phyloP scores from a whole-genome alignment of 64 coral and sea anemone species.

The Montipora foliosa region DNA sequence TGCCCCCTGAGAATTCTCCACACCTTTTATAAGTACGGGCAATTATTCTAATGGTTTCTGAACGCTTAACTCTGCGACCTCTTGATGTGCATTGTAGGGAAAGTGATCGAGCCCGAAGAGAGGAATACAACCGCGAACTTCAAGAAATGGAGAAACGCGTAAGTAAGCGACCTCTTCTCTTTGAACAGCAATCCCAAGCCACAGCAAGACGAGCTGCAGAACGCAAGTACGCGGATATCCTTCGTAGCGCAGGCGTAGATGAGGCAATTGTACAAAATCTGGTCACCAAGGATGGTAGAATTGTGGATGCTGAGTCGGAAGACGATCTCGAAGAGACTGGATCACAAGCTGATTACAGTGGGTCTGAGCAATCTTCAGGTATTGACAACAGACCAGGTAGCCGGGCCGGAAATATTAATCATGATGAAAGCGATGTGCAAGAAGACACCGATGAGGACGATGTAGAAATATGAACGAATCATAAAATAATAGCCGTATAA shows the following conservation, averaged over 20 bases:
- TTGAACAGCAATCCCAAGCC: slow-evolving; percentile 92
- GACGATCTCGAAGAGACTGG: slow-evolving; percentile 75
- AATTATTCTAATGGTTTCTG: too few relatives aligned
- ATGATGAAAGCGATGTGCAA: slow-evolving; percentile 4
- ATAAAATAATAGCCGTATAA: not conserved
- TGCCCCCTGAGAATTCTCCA: too few relatives aligned
- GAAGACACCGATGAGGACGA: slow-evolving; percentile 45
- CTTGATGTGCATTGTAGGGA: slow-evolving; percentile 48
- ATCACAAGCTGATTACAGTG: slow-evolving; percentile 20
- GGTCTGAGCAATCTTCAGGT: slow-evolving; percentile 32
- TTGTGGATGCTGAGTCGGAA: slow-evolving; percentile 86
- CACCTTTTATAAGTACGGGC: too few relatives aligned
- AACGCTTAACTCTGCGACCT: too few relatives aligned
- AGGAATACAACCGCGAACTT: slow-evolving; percentile 90
- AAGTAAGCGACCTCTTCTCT: slow-evolving; percentile 83
- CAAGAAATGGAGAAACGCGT: slow-evolving; percentile 86
- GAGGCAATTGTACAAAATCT: slow-evolving; percentile 85
- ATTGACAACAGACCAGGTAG: not conserved
- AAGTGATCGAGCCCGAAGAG: slow-evolving; percentile 76
- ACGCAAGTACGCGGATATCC: slow-evolving; percentile 91
- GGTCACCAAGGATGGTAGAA: slow-evolving; percentile 92
- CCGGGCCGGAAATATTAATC: not conserved
- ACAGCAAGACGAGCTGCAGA: slow-evolving; percentile 92
- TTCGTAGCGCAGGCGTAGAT: slow-evolving; percentile 92
- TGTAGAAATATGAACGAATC: not conserved